Conservation (phyloP, 2,797 vertebrate genomes). For the Girardinus metallicus region DNA sequence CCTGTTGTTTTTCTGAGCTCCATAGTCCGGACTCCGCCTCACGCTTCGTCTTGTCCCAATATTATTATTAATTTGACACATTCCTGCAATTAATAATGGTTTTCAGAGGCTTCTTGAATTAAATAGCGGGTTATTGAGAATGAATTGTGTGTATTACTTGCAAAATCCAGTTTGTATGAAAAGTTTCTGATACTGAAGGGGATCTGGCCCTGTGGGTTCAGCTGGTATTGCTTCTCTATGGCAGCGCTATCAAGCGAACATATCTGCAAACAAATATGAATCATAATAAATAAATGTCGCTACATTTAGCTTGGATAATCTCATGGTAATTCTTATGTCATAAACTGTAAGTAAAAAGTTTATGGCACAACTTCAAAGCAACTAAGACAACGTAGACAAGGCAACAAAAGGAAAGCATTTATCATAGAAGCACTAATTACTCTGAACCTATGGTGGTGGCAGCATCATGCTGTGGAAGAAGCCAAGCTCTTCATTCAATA, state of each 20-base stretch:
- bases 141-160: slow-evolving; percentile 44
- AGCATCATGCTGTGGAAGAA: background rate
- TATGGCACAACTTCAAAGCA: background rate
- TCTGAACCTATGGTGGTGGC: background rate
- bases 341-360: background rate
- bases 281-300: background rate
- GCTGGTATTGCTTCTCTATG: slow-evolving; percentile 70
- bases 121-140: background rate
- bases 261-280: slow-evolving; percentile 35
- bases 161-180: slow-evolving; percentile 66
- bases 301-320: background rate
- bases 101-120: background rate
- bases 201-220: slow-evolving; percentile 55
- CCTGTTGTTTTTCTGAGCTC: slow-evolving; percentile 46
- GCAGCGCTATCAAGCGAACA: slow-evolving; percentile 64
- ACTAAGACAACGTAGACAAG: background rate
- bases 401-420: background rate
- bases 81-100: slow-evolving; percentile 47
- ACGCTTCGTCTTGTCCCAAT: slow-evolving; percentile 48
- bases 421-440: background rate
- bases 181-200: slow-evolving; percentile 43
- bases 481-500: background rate
- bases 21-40: slow-evolving; percentile 42
- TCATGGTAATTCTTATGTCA: background rate
- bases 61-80: slow-evolving; percentile 64